Percentiles rank a stretch among this genome's conserved stretches.
Conservation (phyloP, 2,113 vertebrate genomes). For the Loxodonta africana region DNA sequence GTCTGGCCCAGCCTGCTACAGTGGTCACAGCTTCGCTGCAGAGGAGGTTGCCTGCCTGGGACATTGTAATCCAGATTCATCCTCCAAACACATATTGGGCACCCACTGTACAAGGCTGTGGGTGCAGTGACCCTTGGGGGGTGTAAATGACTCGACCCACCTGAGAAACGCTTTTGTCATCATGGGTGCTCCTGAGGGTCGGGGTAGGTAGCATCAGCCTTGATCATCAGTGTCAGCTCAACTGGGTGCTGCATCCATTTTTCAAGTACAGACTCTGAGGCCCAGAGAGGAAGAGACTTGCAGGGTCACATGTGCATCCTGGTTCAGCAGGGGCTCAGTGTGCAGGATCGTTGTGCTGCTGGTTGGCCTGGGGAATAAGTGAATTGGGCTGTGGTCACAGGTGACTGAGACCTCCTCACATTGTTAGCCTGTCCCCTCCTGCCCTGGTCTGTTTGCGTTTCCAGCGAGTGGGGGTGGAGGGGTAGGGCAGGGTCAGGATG, state of each 20-base stretch:
- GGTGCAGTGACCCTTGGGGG: not conserved
- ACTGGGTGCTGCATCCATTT: not conserved
- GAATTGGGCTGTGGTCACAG: not conserved
- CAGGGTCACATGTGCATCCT: not conserved
- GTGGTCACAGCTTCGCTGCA: not conserved
- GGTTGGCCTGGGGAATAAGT: not conserved
- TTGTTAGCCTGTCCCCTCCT: not conserved
- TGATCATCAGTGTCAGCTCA: not conserved
- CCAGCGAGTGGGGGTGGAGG: not conserved
- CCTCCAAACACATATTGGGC: not conserved
- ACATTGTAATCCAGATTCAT: no score
- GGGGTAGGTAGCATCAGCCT: not conserved
- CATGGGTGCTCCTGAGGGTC: not conserved
- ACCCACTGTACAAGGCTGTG: fast-evolving
- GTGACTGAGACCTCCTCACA: not conserved
- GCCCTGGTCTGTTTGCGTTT: not conserved
- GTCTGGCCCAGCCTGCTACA: not conserved
- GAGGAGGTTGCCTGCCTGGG: not conserved
- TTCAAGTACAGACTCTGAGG: not conserved
- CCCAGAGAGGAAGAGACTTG: not conserved
- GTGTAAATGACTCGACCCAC: not conserved
- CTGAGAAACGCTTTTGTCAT: not conserved
- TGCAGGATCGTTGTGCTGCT: not conserved
- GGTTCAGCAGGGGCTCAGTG: not conserved
- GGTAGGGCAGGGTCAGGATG: not conserved